Evolutionary conservation across 2,888 invertebrate species (phyloP), one percentile per base, ranked within the genome.

Genomic region (Drosophila leonis): DNA sequence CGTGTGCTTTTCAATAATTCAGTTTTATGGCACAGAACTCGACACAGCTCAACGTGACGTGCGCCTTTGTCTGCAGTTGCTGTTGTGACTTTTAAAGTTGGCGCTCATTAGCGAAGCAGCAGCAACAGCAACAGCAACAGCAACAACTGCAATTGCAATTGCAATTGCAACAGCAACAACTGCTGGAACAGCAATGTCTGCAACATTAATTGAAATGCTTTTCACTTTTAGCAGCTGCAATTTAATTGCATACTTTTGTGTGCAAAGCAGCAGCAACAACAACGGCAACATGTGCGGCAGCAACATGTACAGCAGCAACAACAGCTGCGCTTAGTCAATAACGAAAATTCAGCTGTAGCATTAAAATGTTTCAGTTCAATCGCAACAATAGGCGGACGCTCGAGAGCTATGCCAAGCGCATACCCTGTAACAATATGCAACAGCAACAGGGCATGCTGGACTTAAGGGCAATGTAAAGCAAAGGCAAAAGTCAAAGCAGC

Each of bases 1-100:
- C 86, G 86, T 86, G 86, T 86, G 89, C 89, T 83, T 87, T 86
- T 90, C 86, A 86, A 86, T 86, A 86, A 90, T 90, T 86, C 90
- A 86, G 89, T 86, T 90, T 88, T 81, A 86, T 90, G 77, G 80
- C 90, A 90, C 77, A 88, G 75, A 86, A 72, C 83, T 66, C 67
- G 56, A 63, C 70, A 63, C 64, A 72, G 71, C 85, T 72, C 86
- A 73, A 80, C 83, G 83, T 80, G 74, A 72, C 66, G 64, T 76
- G 66, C 54, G 35, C 68, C 66, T 72, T 89, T 84, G 88, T 90
- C 80, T 72, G 54, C 65, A 35, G 49, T 64, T 66, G 60, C 41
- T 56, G 65, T 65, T 70, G 62, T 72, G 83, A 74, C 77, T 72
- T 82, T 82, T 79, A 72, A 88, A 90, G 85, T 82, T 77, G 88